A percentile compares a stretch with the other conserved stretches of the same genome.
These are phyloP conservation scores for Chelidonichthys spinosus DNA, from an alignment of 2,797 vertebrate species.

Conservation along the genomic window DNA sequence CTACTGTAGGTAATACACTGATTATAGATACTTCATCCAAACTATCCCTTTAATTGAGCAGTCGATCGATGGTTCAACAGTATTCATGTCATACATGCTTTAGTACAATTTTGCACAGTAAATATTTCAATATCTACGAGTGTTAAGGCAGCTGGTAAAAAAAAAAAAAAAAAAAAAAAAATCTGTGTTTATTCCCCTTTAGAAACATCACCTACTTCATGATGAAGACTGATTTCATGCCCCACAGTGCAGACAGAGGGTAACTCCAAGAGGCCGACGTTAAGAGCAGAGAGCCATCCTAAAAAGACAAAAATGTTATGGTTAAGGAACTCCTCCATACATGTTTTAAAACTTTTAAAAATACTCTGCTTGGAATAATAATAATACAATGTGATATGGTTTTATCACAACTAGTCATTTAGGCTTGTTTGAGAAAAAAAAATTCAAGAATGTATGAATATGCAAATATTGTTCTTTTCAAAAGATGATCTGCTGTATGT, in stretches of 20 bases:
- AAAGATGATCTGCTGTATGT: not conserved
- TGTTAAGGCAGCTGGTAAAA: slow-evolving; percentile 2
- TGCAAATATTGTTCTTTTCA: not conserved
- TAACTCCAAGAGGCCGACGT: slow-evolving; percentile 98
- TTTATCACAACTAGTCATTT: not conserved
- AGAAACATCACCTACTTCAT: slow-evolving; percentile 91
- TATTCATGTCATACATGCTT: not conserved
- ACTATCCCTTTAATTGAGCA: not conserved
- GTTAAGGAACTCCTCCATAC: not conserved
- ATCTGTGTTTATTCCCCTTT: not conserved
- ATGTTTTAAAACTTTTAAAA: no score
- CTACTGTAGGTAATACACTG: no score
- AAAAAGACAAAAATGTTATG: slow-evolving; percentile 23
- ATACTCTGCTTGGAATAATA: no score
- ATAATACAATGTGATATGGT: not conserved
- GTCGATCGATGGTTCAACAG: slow-evolving; percentile 14
- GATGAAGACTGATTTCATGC: slow-evolving; percentile 99
- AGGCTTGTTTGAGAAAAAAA: no score
- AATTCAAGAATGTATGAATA: not conserved
- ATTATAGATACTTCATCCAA: no score
- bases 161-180: slow-evolving; percentile 10
- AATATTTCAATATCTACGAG: slow-evolving; percentile 7
- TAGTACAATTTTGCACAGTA: slow-evolving; percentile 1
- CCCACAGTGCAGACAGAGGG: slow-evolving; percentile 97
- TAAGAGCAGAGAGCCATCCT: slow-evolving; percentile 97